Conservation (phyloP, 2,113 vertebrate genomes). For the Pogonocichla stellata region DNA sequence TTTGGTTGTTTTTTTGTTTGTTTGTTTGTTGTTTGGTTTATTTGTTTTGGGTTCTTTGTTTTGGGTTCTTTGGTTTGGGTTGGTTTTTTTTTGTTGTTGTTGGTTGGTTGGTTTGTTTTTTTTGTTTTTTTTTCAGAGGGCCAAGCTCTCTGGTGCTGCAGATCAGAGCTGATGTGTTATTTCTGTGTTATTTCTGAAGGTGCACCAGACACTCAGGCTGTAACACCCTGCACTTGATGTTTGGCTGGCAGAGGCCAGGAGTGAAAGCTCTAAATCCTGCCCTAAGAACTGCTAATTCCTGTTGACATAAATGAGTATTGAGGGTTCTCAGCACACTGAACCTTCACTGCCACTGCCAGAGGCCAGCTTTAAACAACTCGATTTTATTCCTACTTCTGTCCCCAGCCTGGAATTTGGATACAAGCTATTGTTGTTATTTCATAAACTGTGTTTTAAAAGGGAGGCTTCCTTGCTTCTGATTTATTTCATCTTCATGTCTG, state of each 20-base stretch:
- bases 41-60: not conserved
- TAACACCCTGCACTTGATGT: not conserved
- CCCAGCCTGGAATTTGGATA: not conserved
- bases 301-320: not conserved
- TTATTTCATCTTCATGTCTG: not conserved
- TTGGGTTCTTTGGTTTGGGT: not conserved
- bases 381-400: not conserved
- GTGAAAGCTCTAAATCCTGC: not conserved
- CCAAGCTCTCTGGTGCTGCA: accelerated
- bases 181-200: not conserved
- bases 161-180: not conserved
- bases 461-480: not conserved
- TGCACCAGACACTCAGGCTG: not conserved
- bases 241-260: not conserved
- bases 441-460: not conserved
- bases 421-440: not conserved
- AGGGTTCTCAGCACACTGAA: not conserved
- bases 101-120: too few species aligned
- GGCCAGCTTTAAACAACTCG: not conserved
- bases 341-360: not conserved
- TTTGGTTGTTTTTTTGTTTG: not conserved
- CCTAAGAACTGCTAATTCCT: not conserved
- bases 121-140: not conserved
- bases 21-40: not conserved
- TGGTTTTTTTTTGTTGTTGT: not conserved